Percentiles rank a stretch among this genome's conserved stretches.
Conservation (phyloP, 1,140 invertebrate genomes). For the Bombyx mori region ASM3026992v2 NC_085112.1:1831501-1832000, state of each 20-base stretch:
- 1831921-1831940: too few relatives aligned
- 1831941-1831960: too few relatives aligned
- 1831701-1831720: conserved; percentile 54
- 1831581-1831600: background rate
- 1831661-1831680: too few relatives aligned
- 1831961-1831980: too few relatives aligned
- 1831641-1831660: too few relatives aligned
- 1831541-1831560: background rate
- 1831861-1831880: conserved; percentile 42
- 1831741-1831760: conserved; percentile 60
- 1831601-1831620: background rate
- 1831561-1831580: too few relatives aligned
- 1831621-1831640: background rate
- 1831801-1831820: conserved; percentile 52
- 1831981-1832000: too few relatives aligned
- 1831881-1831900: conserved; percentile 40
- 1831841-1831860: conserved; percentile 49
- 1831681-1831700: conserved; percentile 27
- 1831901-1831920: too few relatives aligned
- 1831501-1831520: background rate
- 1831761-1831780: conserved; percentile 71
- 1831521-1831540: background rate
- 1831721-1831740: conserved; percentile 55
- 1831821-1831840: conserved; percentile 37
- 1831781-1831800: conserved; percentile 61